Evolutionary conservation across 2,113 vertebrate genomes (phyloP).

Genomic region (Sus scrofa): T2T-Sscrofa CM000813.6:111919001-111919500

Average conservation of each 20-base stretch:
- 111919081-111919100: not conserved
- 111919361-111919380: not conserved
- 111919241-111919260: not conserved
- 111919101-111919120: not conserved
- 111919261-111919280: slow-evolving; percentile 11
- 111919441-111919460: not conserved
- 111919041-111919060: not conserved
- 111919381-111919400: slow-evolving; percentile 7
- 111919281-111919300: slow-evolving; percentile 40
- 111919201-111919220: not conserved
- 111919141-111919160: not conserved
- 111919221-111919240: not conserved
- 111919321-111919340: not conserved
- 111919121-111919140: not conserved
- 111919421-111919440: slow-evolving; percentile 16
- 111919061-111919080: not conserved
- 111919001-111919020: not conserved
- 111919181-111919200: not conserved
- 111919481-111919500: not conserved
- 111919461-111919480: not conserved
- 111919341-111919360: not conserved
- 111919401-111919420: slow-evolving; percentile 48
- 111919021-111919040: not conserved
- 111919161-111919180: not conserved
- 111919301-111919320: slow-evolving; percentile 24